Evolutionary conservation across 2,113 vertebrate genomes (phyloP).

Genomic region (Tetrao urogallus): DNA sequence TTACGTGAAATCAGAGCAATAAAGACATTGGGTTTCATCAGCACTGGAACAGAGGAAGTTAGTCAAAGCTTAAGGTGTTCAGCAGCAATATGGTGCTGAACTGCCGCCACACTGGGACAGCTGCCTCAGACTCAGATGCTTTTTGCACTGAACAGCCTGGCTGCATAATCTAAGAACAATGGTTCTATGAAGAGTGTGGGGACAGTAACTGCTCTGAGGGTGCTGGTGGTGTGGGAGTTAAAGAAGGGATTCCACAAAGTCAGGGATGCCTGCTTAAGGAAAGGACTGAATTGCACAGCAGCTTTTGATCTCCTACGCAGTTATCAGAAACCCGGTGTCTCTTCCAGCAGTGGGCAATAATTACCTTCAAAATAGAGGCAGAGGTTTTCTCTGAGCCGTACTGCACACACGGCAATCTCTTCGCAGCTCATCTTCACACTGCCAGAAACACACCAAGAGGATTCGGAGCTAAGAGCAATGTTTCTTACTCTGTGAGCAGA

Average conservation of each 20-base stretch:
- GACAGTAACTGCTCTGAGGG: background rate
- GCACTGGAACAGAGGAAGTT: background rate
- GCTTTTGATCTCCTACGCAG: background rate
- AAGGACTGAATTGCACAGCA: background rate
- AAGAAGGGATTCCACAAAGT: background rate
- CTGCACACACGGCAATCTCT: background rate
- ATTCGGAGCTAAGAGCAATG: background rate
- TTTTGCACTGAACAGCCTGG: background rate
- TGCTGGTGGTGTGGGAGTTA: background rate
- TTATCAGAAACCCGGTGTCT: background rate
- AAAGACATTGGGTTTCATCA: background rate
- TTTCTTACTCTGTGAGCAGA: background rate
- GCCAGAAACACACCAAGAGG: background rate
- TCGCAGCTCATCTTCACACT: conserved; percentile 45
- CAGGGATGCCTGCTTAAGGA: background rate
- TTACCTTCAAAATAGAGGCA: conserved; percentile 64
- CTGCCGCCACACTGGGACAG: background rate
- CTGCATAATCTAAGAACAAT: background rate
- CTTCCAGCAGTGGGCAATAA: background rate
- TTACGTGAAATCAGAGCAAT: background rate
- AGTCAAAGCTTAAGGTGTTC: background rate
- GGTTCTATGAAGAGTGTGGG: background rate
- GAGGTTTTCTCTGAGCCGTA: background rate
- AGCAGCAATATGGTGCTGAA: background rate
- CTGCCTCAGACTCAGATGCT: background rate